phyloP scores from a whole-genome alignment of 2,113 vertebrate species.

The Sander vitreus region DNA sequence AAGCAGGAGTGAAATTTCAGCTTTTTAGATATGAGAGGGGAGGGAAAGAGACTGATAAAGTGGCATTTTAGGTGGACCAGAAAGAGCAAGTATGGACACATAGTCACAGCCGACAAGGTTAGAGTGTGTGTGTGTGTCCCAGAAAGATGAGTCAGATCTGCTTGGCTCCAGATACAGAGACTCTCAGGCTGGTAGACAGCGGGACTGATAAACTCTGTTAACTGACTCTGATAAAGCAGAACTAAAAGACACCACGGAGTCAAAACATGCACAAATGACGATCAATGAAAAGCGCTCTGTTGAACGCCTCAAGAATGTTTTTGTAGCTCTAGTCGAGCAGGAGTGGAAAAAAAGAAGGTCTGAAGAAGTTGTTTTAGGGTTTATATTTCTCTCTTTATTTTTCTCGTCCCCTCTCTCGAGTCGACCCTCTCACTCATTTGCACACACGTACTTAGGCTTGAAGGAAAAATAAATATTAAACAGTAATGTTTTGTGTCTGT shows the following conservation, averaged over 20 bases:
- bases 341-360: conserved; percentile 15
- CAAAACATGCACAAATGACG: conserved; percentile 56
- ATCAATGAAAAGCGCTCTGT: conserved; percentile 47
- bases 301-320: conserved; percentile 58
- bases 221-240: conserved; percentile 56
- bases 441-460: conserved; percentile 22
- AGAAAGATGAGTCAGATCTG: conserved; percentile 40
- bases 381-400: conserved; percentile 66
- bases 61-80: conserved; percentile 33
- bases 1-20: conserved; percentile 36
- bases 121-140: conserved; percentile 5
- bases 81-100: conserved; percentile 56
- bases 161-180: conserved; percentile 28
- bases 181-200: conserved; percentile 14
- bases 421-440: conserved; percentile 51
- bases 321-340: conserved; percentile 41
- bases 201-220: conserved; percentile 57
- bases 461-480: conserved; percentile 71
- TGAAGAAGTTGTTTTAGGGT: conserved; percentile 53
- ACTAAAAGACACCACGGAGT: conserved; percentile 56
- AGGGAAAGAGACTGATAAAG: conserved; percentile 31
- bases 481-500: conserved; percentile 60
- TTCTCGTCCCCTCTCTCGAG: conserved; percentile 31
- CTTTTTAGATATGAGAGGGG: conserved; percentile 21
- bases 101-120: conserved; percentile 12